Evolutionary conservation across 2,797 vertebrate genomes (phyloP), one percentile per base, ranked within the genome.

Genomic region (Lates japonicus): DNA sequence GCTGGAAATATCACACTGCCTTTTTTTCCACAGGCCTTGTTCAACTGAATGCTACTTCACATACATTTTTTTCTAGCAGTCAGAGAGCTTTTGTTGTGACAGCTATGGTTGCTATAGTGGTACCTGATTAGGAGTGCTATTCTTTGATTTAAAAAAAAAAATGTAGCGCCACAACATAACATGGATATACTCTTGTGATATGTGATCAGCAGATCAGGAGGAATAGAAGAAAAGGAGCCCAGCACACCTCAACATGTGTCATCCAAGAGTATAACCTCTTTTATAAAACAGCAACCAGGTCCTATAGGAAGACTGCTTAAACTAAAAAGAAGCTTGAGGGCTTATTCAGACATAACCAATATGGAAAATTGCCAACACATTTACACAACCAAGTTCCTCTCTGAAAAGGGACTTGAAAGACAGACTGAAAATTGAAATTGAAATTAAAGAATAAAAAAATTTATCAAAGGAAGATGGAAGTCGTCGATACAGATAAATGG

Each of bases 401-500:
- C 3, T 14, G 59, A 70, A 29, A n/a, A 55, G 19, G 19, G 54
- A 31, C 19, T 4, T 0, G 42, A 22, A 39, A 61, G n/a, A 13
- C 37, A 65, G 37, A 17, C 31, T 35, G 35, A 59, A 86, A 69
- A 80, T 22, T 57, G 42, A 70, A 85, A 84, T 69, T 33, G 19
- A 76, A 80, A 74, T 70, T 35, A 52, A 67, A 51, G 59, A 48
- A 72, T 2, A 25, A 65, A 35, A 70, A 71, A 62, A 81, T n/a
- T n/a, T n/a, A 64, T 70, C 42, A 62, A 77, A 78, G 67, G 35
- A 25, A 58, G 73, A 69, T 9, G 49, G 52, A 67, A 82, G 57
- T n/a, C n/a, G 72, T 73, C 54, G 71, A 83, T 77, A 72, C 31
- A 81, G 78, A 70, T 85, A 89, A 85, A 86, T 79, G 75, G 63